Conservation (phyloP, 1,140 invertebrate genomes). For the Papilio xuthus region DNA sequence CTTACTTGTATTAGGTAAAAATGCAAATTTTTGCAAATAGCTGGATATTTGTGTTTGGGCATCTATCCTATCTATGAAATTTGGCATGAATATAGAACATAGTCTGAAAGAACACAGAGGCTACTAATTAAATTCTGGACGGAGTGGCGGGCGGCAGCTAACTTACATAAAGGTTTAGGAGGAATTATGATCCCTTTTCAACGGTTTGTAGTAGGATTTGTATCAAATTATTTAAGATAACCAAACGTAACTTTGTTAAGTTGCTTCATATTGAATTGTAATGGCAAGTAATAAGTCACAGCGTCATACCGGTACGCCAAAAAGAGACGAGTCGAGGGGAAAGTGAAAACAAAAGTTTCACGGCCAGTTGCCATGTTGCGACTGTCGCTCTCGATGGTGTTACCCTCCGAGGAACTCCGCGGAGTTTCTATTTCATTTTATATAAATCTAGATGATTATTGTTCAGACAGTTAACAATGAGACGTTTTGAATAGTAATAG, state of each 20-base stretch:
- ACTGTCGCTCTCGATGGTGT: slow-evolving; percentile 42
- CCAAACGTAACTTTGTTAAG: background rate
- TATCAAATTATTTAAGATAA: too few species aligned
- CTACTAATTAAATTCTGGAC: too few species aligned
- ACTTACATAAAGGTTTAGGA: too few species aligned
- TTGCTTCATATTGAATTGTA: background rate
- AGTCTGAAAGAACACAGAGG: too few species aligned
- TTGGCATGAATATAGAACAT: too few species aligned
- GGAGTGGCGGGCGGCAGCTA: too few species aligned
- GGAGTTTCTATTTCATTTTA: background rate
- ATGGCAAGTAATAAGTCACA: background rate
- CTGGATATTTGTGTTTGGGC: too few species aligned
- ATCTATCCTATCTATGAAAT: too few species aligned
- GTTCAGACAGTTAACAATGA: background rate
- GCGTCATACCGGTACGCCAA: slow-evolving; percentile 42
- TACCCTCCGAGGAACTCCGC: slow-evolving; percentile 28
- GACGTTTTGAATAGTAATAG: background rate
- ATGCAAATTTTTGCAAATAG: too few species aligned
- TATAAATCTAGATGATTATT: background rate
- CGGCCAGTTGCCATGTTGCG: slow-evolving; percentile 54
- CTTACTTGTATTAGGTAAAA: too few species aligned
- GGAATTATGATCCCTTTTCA: too few species aligned
- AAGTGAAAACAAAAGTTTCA: slow-evolving; percentile 58
- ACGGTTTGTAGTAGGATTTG: too few species aligned
- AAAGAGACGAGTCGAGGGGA: slow-evolving; percentile 42